Conservation (phyloP, 2,888 invertebrate species). For the Amphipyra berbera region DNA sequence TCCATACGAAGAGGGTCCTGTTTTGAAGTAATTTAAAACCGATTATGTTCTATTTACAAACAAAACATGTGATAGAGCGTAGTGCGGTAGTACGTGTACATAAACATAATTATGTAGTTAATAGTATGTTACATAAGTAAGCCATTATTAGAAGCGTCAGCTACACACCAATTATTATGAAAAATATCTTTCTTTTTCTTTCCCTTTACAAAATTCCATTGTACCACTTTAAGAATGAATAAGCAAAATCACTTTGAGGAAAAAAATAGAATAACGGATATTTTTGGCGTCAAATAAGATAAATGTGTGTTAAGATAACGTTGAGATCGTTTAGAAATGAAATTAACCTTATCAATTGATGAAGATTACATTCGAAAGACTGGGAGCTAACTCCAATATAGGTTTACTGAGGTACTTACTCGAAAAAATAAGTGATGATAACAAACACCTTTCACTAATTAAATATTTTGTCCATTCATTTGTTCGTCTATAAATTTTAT, state of each 20-base stretch:
- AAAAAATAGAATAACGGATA: conserved; percentile 17
- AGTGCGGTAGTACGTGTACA: neutral
- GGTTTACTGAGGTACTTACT: too few species aligned
- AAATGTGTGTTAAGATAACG: too few species aligned
- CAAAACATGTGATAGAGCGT: conserved; percentile 16
- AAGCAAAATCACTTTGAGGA: conserved; percentile 21
- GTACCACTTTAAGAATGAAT: conserved; percentile 16
- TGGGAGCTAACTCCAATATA: too few species aligned
- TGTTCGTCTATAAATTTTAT: too few species aligned
- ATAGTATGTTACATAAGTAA: conserved; percentile 9
- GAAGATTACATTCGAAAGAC: too few species aligned
- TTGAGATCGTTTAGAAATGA: neutral
- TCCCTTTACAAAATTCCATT: conserved; percentile 21
- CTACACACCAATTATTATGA: conserved; percentile 30
- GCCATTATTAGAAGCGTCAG: conserved; percentile 17
- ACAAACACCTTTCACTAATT: too few species aligned
- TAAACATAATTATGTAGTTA: neutral
- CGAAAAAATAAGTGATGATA: too few species aligned
- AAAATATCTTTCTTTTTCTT: conserved; percentile 31
- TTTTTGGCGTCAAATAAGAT: neutral
- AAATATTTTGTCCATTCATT: too few species aligned
- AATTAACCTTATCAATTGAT: neutral
- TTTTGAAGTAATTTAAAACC: conserved; percentile 45
- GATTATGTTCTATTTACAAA: conserved; percentile 31
- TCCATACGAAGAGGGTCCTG: conserved; percentile 29